Evolutionary conservation across 1,140 invertebrate species (phyloP).

Genomic region (Drosophila subpulchrella): DNA sequence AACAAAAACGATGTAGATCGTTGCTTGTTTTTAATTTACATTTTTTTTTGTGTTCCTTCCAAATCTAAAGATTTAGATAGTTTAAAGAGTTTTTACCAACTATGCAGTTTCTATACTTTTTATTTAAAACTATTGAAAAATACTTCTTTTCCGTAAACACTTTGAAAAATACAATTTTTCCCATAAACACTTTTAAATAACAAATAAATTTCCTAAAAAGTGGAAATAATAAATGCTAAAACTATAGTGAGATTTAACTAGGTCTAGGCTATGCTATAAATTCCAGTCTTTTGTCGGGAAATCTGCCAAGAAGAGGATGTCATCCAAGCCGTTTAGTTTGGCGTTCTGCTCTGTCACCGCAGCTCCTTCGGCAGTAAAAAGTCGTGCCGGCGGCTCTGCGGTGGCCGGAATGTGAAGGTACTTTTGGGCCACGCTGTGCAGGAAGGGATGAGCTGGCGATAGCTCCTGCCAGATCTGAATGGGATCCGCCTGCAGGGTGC

Average conservation of each 20-base stretch:
- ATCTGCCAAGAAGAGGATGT: conserved; percentile 4
- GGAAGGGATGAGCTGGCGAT: neutral
- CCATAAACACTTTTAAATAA: neutral
- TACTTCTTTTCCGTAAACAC: too few relatives aligned
- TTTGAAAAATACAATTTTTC: too few relatives aligned
- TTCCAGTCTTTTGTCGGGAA: neutral
- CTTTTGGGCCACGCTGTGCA: neutral
- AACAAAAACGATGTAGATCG: too few relatives aligned
- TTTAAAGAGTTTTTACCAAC: too few relatives aligned
- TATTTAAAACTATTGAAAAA: too few relatives aligned
- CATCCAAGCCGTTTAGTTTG: neutral
- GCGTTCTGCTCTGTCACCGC: neutral
- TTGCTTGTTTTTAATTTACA: too few relatives aligned
- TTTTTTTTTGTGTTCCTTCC: too few relatives aligned
- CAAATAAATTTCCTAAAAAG: neutral
- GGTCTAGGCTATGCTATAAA: neutral
- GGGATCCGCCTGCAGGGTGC: conserved; percentile 1
- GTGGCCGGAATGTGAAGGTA: conserved; percentile 6
- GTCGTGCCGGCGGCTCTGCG: neutral
- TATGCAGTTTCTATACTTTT: too few relatives aligned
- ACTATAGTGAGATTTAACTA: neutral
- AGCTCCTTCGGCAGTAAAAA: neutral
- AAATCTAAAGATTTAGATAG: too few relatives aligned
- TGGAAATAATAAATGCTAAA: neutral
- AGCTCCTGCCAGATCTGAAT: conserved; percentile 1